Percentiles rank a stretch among this genome's conserved stretches.
Evolutionary conservation across 2,113 vertebrate species (phyloP).

Genomic region (Pseudorhombus dupliciocellatus): DNA sequence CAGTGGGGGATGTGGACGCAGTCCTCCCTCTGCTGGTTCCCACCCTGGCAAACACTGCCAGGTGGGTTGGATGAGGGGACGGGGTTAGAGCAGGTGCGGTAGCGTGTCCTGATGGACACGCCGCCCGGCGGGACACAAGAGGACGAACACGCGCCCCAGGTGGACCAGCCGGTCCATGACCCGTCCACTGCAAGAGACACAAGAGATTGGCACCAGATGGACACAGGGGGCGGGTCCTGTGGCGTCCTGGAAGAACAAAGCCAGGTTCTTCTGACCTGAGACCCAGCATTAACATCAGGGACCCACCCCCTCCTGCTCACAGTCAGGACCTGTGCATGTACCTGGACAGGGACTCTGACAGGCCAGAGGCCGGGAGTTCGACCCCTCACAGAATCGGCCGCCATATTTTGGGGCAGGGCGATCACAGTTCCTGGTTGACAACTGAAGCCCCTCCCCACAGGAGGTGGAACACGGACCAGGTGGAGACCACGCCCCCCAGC

Average conservation of each 20-base stretch:
- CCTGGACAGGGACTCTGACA: slow-evolving; percentile 63
- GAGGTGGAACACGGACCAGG: slow-evolving; percentile 35
- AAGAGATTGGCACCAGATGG: background rate
- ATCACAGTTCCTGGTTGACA: slow-evolving; percentile 60
- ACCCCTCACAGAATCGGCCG: slow-evolving; percentile 37
- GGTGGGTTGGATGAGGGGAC: slow-evolving; percentile 45
- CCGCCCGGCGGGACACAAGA: slow-evolving; percentile 34
- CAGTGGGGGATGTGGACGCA: slow-evolving; percentile 55
- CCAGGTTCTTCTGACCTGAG: no score
- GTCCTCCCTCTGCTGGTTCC: fast-evolving
- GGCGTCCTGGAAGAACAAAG: no score
- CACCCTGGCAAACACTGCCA: slow-evolving; percentile 25
- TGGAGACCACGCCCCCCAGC: slow-evolving; percentile 65
- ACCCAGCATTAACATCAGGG: no score
- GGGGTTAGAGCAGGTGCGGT: slow-evolving; percentile 63
- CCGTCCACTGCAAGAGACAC: slow-evolving; percentile 52
- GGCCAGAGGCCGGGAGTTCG: background rate
- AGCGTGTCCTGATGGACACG: slow-evolving; percentile 23
- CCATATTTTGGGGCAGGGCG: slow-evolving; percentile 59
- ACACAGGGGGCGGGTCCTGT: no score
- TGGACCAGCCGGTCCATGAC: slow-evolving; percentile 68
- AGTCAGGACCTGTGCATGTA: no score
- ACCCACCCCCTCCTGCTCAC: no score
- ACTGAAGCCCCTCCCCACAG: slow-evolving; percentile 68
- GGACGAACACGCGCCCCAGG: slow-evolving; percentile 55